These are phyloP conservation scores for Balaeniceps rex DNA, from an alignment of 2,113 vertebrate genomes.

Conservation along the genomic window DNA sequence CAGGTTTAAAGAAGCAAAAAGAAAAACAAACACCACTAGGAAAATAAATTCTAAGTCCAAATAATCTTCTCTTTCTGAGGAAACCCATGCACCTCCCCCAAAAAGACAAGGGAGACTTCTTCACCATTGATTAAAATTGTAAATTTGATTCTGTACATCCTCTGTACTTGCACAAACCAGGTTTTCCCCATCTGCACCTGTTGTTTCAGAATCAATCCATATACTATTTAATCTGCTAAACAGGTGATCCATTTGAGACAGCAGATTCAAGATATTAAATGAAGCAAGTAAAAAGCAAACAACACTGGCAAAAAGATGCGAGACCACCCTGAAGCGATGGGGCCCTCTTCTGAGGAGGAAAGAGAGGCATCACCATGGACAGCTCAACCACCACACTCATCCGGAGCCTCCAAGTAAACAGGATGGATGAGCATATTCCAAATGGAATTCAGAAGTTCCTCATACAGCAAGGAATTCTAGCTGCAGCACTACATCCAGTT, in stretches of 20 bases:
- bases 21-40: not conserved
- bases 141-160: not conserved
- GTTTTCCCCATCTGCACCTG: not conserved
- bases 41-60: not conserved
- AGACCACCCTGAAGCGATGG: not conserved
- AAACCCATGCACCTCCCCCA: not conserved
- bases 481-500: not conserved
- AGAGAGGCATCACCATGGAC: constrained; percentile 40
- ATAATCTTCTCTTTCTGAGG: not conserved
- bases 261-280: not conserved
- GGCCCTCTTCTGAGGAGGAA: not conserved
- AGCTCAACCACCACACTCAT: not conserved
- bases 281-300: not conserved
- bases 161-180: not conserved
- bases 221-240: not conserved
- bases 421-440: not conserved
- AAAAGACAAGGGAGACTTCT: not conserved
- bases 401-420: not conserved
- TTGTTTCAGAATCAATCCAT: not conserved
- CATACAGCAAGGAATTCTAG: not conserved
- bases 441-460: not conserved
- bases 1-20: not conserved
- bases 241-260: not conserved
- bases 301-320: not conserved
- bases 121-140: not conserved